Evolutionary conservation across 2,797 vertebrate genomes (phyloP), one percentile per base, ranked within the genome.

Genomic region (Bradypus variegatus): DNA sequence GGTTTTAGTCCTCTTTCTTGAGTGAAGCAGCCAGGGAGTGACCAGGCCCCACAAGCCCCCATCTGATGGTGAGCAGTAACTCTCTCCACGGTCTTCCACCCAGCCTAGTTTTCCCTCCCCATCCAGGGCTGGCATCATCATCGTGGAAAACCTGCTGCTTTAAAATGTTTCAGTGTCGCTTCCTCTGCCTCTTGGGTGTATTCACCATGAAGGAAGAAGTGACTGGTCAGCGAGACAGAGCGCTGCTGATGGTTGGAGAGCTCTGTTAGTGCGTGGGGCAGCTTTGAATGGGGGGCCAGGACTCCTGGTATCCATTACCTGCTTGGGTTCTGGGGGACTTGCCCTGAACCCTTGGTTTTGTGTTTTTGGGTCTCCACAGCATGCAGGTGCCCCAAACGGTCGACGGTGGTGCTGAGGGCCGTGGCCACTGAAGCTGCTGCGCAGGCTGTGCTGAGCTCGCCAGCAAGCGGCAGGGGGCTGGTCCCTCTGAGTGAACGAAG

Each of bases 41-140:
- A 67, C 65, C 75, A 82, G 64, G 73, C 95, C 95, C 95, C 94
- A 89, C 48, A 77, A 95, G 65, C 91, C 95, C 89, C 48, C 48
- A n/a, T 88, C 65, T 36, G 77, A 91, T 62, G 95, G 78, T 95
- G 97, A 82, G 95, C 64, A 97, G 97, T 98, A 98, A 96, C 98
- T 98, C 95, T 98, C 99, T 90, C 98, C 98, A 1, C 98, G 98
- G 95, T 99, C 99, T 97, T 99, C 99, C 84, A 99, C 98, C 99
- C 99, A 99, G 50, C 99, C 99, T 91, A 50, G 99, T 99, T 97
- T 99, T 99, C 75, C 99, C 99, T 95, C 99, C 99, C 99, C 99
- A 99, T 94, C 99, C 99, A 38, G 99, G 99, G 90, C 99, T 98
- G 67, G 99, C 96, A 41, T 99, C 98, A 75, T 98, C 98, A 31